Evolutionary conservation across 2,113 vertebrate genomes (phyloP), one percentile per base, ranked within the genome.

Genomic region (Motacilla alba): DNA sequence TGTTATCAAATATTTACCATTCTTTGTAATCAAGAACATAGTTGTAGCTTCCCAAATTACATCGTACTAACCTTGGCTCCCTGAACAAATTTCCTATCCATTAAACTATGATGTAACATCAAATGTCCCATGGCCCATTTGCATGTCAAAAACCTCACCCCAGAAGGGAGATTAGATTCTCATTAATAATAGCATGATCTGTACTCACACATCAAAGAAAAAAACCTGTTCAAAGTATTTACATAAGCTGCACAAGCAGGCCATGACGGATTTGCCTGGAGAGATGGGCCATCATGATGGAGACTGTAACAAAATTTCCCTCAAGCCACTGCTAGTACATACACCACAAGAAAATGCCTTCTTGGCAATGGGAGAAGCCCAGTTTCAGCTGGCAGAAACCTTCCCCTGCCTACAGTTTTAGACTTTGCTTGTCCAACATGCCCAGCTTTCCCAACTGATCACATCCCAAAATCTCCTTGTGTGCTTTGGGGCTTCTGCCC

Each of bases 31-130:
- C 66, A 95, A 81, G 64, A 93, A 79, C 26, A 56, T 7, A 72
- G 58, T 17, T 52, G 9, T 60, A 87, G 76, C 49, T 87, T 85
- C 70, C 35, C 28, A 76, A 90, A 95, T 53, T 49, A 55, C 55
- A 49, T 33, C 22, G 79, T 41, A 69, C 50, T 94, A 88, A 62
- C 41, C 37, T 69, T n/a, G 31, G 46, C 53, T 63, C 46, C 22
- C 58, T 60, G 39, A 89, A 91, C 59, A 95, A 67, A 62, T 64
- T 81, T 89, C 58, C 47, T 63, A 1, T 63, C 58, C 46, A 85
- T 83, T 93, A 90, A 90, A 69, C 31, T 15, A 20, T 82, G 84
- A 83, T 80, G 67, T 79, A 69, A 83, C 77, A 83, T n/a, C n/a
- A 69, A 94, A 88, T 50, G 56, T 43, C 55, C 56, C 33, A 3